Evolutionary conservation across 64 coral and sea anemone genomes (phyloP), one percentile per base, ranked within the genome.

Genomic region (Pocillopora damicornis): DNA sequence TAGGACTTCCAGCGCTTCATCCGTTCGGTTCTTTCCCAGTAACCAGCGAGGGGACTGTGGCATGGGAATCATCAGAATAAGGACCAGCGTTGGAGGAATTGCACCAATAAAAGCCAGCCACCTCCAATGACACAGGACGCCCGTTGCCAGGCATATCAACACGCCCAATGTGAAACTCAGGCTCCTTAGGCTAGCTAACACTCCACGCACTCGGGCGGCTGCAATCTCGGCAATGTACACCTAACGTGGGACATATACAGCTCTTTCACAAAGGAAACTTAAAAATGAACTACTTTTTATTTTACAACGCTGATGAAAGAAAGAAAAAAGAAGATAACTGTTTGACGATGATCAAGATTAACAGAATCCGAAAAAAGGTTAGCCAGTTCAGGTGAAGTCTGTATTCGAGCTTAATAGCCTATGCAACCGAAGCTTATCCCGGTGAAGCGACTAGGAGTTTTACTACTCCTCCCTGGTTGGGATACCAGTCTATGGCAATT

Each of bases 161-260:
- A 79, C 42, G 5, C 92, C 92, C 11, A 73, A 37, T 38, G 88
- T 90, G 5, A 94, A 82, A 57, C 80, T 88, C 58, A 94, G 56
- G 22, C 86, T 76, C 16, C 90, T 94, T 4, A 77, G 58, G 74
- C 75, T 69, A 59, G 88, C 88, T 17, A 94, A 66, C 13, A 56
- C 59, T 38, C 92, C 92, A 79, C 92, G 88, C 13, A 79, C 82
- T 35, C 74, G 75, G 20, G 92, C 88, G 75, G 88, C 83, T 9
- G 92, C 79, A 75, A 86, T 94, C 86, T 94, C 92, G 13, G 88
- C 88, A 76, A 94, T 87, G 68, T 90, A 94, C 17, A 94, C 73
- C 92, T 94, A 14, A 18, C 14, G 87, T 37, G 1, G 68, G 23
- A 42, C 25, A 56, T 20, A 69, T 12, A 37, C 22, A 86, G 16